Base-by-base conservation (phyloP, 1,140 invertebrate species). In the Saxidomus purpurata region DNA sequence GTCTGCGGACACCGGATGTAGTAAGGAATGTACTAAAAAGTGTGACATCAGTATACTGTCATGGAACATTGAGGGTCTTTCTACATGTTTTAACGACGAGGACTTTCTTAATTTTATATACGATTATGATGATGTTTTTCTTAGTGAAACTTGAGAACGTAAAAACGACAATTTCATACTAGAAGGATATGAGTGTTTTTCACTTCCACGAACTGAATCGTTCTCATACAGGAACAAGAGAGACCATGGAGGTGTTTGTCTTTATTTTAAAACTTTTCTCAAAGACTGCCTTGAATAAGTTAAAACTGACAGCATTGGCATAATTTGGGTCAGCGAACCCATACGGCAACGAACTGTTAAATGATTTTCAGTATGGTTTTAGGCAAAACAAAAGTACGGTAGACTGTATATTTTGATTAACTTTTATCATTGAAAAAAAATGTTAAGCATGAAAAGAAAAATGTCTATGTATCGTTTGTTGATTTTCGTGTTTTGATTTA, bases 81-180 rank as follows among this genome's bases (percentile, higher is more conserved):
- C 31, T 13, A 19, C 28, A 4, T 82, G 80, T 43, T 38, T 82
- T 67, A 36, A 82, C 40, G 59, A 82, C 40, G 80, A 82, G 40
- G 80, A 82, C 31, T 82, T 82, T 40, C 0, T 82, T 4, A 82
- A 63, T 63, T 82, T 82, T 38, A 55, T 82, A 11, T 25, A 63
- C 36, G 34, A 43, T 63, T 67, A 22, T 67, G 80, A 67, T n/a
- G 28, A 25, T 25, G 17, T 82, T 22, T 82, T 82, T 43, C 13
- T 82, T 22, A 43, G 69, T 43, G 69, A 74, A 74, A 74, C 69
- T 40, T 74, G 69, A 36, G 36, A 74, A 74, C 36, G 17, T 43
- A 40, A 36, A 2, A 25, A 40, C 19, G 36, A 74, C 15, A n/a
- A 17, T n/a, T 74, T 74, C 22, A 11, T 40, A 25, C 40, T 74